Evolutionary conservation across 2,888 invertebrate genomes (phyloP).

Genomic region (Drosophila mimetica): DNA sequence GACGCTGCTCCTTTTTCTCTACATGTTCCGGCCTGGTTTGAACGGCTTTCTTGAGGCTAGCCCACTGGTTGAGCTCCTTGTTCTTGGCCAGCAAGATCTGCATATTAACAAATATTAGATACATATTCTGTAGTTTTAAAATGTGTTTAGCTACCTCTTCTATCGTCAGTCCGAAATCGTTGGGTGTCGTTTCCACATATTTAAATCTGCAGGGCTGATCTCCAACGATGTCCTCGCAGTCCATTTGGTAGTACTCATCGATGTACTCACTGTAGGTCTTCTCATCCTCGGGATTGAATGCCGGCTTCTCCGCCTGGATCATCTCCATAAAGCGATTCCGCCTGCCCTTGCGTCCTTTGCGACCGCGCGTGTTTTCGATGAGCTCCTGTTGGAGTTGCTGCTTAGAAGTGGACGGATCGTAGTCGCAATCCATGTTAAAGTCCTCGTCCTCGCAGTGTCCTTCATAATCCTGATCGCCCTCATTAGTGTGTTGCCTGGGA

Average conservation of each 20-base stretch:
- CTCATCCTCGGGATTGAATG: conserved; percentile 91
- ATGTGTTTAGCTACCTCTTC: conserved; percentile 90
- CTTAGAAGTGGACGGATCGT: conserved; percentile 86
- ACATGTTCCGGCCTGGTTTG: conserved; percentile 90
- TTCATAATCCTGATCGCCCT: conserved; percentile 81
- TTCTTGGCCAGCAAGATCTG: conserved; percentile 96
- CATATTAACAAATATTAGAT: conserved; percentile 46
- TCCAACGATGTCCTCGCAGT: conserved; percentile 97
- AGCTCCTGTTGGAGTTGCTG: conserved; percentile 86
- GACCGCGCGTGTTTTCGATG: conserved; percentile 86
- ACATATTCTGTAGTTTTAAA: neutral
- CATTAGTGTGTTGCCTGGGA: conserved; percentile 86
- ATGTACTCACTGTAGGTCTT: conserved; percentile 93
- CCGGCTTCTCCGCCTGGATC: conserved; percentile 91
- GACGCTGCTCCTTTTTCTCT: conserved; percentile 91
- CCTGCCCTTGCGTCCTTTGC: conserved; percentile 87
- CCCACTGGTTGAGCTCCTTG: conserved; percentile 97
- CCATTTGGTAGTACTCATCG: conserved; percentile 97
- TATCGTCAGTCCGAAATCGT: conserved; percentile 94
- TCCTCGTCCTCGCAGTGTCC: conserved; percentile 92
- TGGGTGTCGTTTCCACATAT: conserved; percentile 94
- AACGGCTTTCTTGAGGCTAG: conserved; percentile 94
- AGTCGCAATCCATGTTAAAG: conserved; percentile 96
- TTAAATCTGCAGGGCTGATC: conserved; percentile 96
- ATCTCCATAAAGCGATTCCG: conserved; percentile 92